Evolutionary conservation across 2,797 vertebrate genomes (phyloP).

Genomic region (Neosilurus mollespiculum): DNA sequence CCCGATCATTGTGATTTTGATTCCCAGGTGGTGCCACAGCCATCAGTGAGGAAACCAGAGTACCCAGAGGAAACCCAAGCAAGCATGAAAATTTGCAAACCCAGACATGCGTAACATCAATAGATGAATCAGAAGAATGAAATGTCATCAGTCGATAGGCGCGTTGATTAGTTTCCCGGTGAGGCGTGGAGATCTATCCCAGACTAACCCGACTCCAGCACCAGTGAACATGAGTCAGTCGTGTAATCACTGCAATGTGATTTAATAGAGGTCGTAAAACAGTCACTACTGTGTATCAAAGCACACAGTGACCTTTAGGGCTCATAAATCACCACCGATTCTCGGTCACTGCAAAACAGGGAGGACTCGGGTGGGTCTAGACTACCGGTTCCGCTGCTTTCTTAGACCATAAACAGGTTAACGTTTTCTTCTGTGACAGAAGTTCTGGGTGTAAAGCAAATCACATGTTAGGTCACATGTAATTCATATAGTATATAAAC

Average conservation of each 20-base stretch:
- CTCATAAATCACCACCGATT: slow-evolving; percentile 74
- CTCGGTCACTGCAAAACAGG: slow-evolving; percentile 44
- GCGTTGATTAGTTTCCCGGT: slow-evolving; percentile 1
- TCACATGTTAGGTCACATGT: no score
- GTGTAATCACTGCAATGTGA: slow-evolving; percentile 45
- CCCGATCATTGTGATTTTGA: no score
- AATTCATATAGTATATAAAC: no score
- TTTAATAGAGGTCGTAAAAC: slow-evolving; percentile 54
- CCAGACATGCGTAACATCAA: no score
- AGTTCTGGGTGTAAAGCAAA: background rate
- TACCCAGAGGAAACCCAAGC: no score
- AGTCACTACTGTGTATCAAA: slow-evolving; percentile 51
- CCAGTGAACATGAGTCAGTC: slow-evolving; percentile 24
- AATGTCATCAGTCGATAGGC: background rate
- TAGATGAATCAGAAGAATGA: no score
- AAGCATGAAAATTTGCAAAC: no score
- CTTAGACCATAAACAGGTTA: background rate
- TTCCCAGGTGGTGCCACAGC: no score
- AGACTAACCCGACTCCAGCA: background rate
- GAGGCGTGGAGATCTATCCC: background rate
- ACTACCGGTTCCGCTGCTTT: slow-evolving; percentile 59
- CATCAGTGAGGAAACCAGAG: no score
- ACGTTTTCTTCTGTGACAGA: background rate
- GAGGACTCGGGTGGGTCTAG: slow-evolving; percentile 58
- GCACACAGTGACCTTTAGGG: slow-evolving; percentile 69